Conservation (phyloP, 2,888 invertebrate genomes). For the Atrina japonica region DNA sequence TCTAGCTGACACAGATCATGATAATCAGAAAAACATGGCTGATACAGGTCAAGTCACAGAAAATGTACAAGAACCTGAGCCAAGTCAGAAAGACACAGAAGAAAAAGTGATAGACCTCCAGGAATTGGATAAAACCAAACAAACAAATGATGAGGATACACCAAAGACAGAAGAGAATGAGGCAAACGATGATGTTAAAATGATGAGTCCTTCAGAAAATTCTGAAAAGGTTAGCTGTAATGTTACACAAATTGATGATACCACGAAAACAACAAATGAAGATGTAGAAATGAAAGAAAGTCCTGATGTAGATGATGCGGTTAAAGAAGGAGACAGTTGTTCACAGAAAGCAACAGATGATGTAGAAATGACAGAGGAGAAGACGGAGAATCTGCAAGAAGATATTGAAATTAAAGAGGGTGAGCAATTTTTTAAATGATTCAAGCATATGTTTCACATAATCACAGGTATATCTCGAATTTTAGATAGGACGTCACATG, state of each 20-base stretch:
- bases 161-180: neutral
- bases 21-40: neutral
- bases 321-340: neutral
- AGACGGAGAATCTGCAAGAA: conserved; percentile 1
- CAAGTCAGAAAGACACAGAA: too few relatives aligned
- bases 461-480: too few relatives aligned
- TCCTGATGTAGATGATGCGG: neutral
- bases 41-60: neutral
- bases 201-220: neutral
- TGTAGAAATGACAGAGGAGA: conserved; percentile 5
- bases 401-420: neutral
- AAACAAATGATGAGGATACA: conserved; percentile 2
- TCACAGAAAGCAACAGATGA: conserved; percentile 16
- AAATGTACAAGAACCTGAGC: too few relatives aligned
- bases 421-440: neutral
- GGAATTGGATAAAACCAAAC: neutral
- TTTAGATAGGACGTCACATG: too few relatives aligned
- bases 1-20: neutral
- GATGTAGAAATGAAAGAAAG: neutral
- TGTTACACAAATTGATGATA: conserved; percentile 17
- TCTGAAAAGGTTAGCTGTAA: conserved; percentile 1
- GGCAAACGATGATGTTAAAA: neutral
- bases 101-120: neutral
- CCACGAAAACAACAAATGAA: neutral
- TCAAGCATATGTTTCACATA: too few relatives aligned